phyloP scores from a whole-genome alignment of 2,888 invertebrate species.

The Frankliniella intonsa region DNA sequence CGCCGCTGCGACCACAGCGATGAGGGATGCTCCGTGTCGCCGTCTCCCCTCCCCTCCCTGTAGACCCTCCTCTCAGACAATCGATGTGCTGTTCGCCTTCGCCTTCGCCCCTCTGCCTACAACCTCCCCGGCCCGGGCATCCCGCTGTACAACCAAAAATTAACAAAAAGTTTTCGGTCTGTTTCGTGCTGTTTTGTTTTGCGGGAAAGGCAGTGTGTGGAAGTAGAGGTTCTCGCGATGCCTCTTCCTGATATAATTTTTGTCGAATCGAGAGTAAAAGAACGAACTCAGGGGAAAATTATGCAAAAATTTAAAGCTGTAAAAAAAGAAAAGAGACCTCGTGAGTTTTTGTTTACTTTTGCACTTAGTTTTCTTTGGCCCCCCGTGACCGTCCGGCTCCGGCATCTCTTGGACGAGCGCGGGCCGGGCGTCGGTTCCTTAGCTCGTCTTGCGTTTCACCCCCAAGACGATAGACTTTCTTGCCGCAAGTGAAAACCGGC shows the following conservation, averaged over 20 bases:
- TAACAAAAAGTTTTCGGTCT: too few relatives aligned
- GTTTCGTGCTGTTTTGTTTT: too few relatives aligned
- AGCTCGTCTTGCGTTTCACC: not conserved
- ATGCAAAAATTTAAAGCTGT: not conserved
- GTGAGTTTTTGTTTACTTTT: not conserved
- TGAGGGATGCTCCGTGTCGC: not conserved
- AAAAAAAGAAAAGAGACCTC: not conserved
- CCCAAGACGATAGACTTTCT: conserved; percentile 6
- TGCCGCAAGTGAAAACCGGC: conserved; percentile 21
- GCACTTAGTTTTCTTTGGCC: not conserved
- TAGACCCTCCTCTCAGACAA: too few relatives aligned
- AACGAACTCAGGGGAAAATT: too few relatives aligned
- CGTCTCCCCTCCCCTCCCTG: not conserved
- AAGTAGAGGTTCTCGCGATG: too few relatives aligned
- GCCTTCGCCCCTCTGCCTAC: too few relatives aligned
- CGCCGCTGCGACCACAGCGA: not conserved
- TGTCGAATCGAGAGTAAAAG: too few relatives aligned
- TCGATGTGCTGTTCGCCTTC: too few relatives aligned
- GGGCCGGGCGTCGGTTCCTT: not conserved
- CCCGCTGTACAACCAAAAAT: too few relatives aligned
- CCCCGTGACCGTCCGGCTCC: not conserved
- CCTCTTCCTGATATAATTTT: too few relatives aligned
- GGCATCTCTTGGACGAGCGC: not conserved
- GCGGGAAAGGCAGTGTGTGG: too few relatives aligned
- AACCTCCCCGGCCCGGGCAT: too few relatives aligned